These are phyloP conservation scores for Cygnus atratus DNA, from an alignment of 2,113 vertebrate genomes.

Conservation along the genomic window DNA sequence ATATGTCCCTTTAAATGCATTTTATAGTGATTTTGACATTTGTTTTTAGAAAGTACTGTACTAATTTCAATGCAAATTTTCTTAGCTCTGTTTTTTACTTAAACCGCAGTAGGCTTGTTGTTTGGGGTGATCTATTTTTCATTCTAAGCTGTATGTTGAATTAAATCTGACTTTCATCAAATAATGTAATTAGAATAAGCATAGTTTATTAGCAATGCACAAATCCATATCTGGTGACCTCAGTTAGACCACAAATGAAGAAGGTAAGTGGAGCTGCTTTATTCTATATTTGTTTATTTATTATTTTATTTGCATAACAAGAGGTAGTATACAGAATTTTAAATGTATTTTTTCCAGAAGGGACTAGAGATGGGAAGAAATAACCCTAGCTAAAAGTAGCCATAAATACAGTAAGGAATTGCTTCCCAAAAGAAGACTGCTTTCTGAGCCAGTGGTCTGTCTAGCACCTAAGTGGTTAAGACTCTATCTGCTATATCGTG, in stretches of 20 bases:
- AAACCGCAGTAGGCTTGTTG: neutral
- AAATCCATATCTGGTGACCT: neutral
- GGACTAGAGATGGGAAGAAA: neutral
- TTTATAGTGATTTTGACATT: neutral
- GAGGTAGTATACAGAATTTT: neutral
- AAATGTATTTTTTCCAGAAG: neutral
- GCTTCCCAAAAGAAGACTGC: neutral
- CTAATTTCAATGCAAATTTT: neutral
- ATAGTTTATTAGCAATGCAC: neutral
- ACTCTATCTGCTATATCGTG: neutral
- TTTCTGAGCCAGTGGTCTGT: neutral
- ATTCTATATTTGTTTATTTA: neutral
- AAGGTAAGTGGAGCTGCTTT: neutral
- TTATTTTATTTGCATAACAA: neutral
- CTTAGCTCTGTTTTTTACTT: neutral
- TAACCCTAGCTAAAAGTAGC: neutral
- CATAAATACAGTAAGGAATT: neutral
- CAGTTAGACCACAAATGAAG: neutral
- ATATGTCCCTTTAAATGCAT: neutral
- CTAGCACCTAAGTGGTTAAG: neutral
- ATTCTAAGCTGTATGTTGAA: neutral
- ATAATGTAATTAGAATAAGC: neutral
- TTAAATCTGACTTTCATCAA: neutral
- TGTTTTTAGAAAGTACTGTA: neutral
- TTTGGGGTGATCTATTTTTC: neutral